Evolutionary conservation across 2,797 vertebrate species (phyloP).

Genomic region (Sebastes oblongus): DNA sequence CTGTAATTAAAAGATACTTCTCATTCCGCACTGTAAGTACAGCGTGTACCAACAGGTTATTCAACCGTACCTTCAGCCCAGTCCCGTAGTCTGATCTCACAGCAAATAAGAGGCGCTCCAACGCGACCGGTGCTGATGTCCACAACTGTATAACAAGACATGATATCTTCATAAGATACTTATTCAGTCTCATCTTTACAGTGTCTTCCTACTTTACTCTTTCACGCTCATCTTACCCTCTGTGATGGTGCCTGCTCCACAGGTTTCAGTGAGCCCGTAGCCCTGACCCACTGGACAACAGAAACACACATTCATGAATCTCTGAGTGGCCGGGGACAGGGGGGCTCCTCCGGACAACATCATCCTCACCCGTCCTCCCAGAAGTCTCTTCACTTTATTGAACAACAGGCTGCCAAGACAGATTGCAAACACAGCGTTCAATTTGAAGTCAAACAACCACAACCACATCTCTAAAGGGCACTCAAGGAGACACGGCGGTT

Average conservation of each 20-base stretch:
- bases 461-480: neutral
- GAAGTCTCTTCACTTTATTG: constrained; percentile 90
- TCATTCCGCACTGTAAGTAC: neutral
- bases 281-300: constrained; percentile 98
- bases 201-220: fast-evolving
- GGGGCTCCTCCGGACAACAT: constrained; percentile 98
- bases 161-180: neutral
- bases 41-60: neutral
- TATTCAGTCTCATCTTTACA: neutral
- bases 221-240: constrained; percentile 82
- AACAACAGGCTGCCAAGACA: constrained; percentile 86
- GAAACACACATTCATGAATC: constrained; percentile 99
- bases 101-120: constrained; percentile 96
- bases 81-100: constrained; percentile 92
- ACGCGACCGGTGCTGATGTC: constrained; percentile 96
- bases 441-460: neutral
- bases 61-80: constrained; percentile 91
- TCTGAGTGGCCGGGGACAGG: constrained; percentile 91
- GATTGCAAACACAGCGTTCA: neutral
- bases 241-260: constrained; percentile 95
- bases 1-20: neutral
- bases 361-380: constrained; percentile 94
- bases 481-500: constrained; percentile 2
- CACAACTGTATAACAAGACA: constrained; percentile 61
- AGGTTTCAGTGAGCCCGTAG: constrained; percentile 96